Conservation (phyloP, 1,140 invertebrate species). For the Meloidogyne chitwoodi region DNA sequence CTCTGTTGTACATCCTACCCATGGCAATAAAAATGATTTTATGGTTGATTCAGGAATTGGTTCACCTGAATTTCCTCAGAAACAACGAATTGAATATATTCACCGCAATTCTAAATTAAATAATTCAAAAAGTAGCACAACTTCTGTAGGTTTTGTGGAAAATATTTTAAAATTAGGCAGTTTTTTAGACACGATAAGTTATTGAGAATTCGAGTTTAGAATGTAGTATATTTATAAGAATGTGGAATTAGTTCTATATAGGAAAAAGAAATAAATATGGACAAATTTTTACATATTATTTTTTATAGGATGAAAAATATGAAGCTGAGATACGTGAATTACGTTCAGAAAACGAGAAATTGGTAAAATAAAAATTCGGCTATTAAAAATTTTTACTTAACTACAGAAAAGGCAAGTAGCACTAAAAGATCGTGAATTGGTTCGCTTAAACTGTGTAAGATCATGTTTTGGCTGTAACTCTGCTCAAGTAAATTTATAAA, state of each 20-base stretch:
- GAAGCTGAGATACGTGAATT: background rate
- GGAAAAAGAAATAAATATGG: no score
- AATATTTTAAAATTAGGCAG: background rate
- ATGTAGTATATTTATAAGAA: no score
- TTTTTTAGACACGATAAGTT: no score
- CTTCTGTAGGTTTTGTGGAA: background rate
- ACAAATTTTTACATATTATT: no score
- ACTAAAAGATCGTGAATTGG: conserved; percentile 4
- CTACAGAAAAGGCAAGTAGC: background rate
- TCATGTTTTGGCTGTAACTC: background rate
- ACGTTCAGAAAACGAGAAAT: background rate
- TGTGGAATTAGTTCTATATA: no score
- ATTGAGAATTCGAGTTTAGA: no score
- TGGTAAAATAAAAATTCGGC: background rate
- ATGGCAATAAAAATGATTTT: background rate
- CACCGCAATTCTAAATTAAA: background rate
- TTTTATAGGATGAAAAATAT: background rate
- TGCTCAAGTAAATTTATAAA: background rate
- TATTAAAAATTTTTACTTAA: background rate
- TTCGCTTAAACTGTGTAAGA: background rate
- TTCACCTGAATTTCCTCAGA: background rate
- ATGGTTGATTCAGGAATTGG: background rate
- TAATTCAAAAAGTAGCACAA: background rate
- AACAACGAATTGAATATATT: background rate
- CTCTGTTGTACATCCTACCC: background rate